Base-by-base conservation (phyloP, 2,113 vertebrate genomes). In the Conger conger region DNA sequence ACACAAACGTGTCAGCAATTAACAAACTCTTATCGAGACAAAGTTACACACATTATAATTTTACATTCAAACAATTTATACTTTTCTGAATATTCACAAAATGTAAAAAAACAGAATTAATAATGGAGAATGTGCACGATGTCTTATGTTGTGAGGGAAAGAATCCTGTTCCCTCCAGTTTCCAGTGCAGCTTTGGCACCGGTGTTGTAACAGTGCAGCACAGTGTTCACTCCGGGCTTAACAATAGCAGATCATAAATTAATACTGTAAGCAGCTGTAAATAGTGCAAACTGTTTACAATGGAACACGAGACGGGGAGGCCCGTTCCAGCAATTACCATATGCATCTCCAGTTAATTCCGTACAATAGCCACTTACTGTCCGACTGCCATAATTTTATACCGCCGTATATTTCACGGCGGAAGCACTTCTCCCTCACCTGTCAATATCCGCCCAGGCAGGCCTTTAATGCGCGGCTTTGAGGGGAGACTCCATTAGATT, bases 171-270 rank as follows among this genome's bases (percentile, higher is more conserved):
- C 38, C 16, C 50, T 33, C 36, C 30, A 18, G 40, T 40, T 40
- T 40, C 30, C 6, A 50, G 76, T 27, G 0, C n/a, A 17, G 7
- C 35, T 27, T 5, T 6, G 27, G 11, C 77, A 36, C 17, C 1
- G 8, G 15, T 79, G 37, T 37, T 53, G 30, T 73, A 38, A 76
- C 13, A 23, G 1, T 76, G 73, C 60, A 38, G 30, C 88, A 87
- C 88, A 90, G 89, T 36, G 11, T 63, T 20, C 83, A 88, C 90
- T 83, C 76, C 89, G 86, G 89, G 84, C 87, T 92, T 88, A 88
- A 93, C 93, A 93, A 94, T 93, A 93, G 93, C 91, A 89, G 90
- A 79, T 85, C 92, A 91, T 95, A 94, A 94, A 95, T 95, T 92
- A 94, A 94, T 91, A 91, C 90, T 86, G 88, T 88, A 86, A 90